These are phyloP conservation scores for Chrysoperla carnea DNA, from an alignment of 1,140 invertebrate species.

Conservation along the genomic window DNA sequence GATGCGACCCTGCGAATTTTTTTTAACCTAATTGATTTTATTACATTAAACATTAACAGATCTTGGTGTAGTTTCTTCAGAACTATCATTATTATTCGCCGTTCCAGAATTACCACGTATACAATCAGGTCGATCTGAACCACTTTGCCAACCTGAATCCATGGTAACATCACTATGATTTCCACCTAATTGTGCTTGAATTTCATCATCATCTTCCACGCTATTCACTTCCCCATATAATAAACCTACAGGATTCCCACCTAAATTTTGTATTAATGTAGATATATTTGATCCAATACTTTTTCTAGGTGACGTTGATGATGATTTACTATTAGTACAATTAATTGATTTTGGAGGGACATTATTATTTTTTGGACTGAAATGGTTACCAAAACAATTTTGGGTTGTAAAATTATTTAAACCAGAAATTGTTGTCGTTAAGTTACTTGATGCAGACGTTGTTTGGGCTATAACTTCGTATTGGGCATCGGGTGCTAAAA, in stretches of 20 bases:
- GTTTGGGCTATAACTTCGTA: slow-evolving; percentile 36
- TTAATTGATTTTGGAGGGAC: slow-evolving; percentile 15
- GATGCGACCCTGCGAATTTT: too few relatives aligned
- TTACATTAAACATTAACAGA: slow-evolving; percentile 8
- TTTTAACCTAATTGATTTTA: too few relatives aligned
- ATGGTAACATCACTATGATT: slow-evolving; percentile 20
- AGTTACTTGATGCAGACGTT: slow-evolving; percentile 10
- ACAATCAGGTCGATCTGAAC: slow-evolving; percentile 17
- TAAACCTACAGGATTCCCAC: slow-evolving; percentile 18
- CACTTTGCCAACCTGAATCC: slow-evolving; percentile 24
- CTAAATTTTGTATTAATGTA: slow-evolving; percentile 21
- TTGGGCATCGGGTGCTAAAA: slow-evolving; percentile 38
- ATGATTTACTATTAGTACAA: slow-evolving; percentile 1
- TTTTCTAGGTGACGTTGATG: slow-evolving; percentile 12
- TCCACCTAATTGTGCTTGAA: slow-evolving; percentile 12
- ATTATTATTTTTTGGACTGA: slow-evolving; percentile 8
- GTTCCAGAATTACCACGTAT: neutral
- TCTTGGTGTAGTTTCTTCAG: slow-evolving; percentile 5
- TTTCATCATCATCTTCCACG: slow-evolving; percentile 15
- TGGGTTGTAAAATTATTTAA: slow-evolving; percentile 13
- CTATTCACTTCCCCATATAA: slow-evolving; percentile 18
- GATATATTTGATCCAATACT: slow-evolving; percentile 20
- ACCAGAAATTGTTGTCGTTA: slow-evolving; percentile 19
- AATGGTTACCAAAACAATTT: neutral
- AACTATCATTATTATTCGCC: slow-evolving; percentile 1